Base-by-base conservation (phyloP, 2,888 invertebrate genomes). In the Pelosia muscerda region DNA sequence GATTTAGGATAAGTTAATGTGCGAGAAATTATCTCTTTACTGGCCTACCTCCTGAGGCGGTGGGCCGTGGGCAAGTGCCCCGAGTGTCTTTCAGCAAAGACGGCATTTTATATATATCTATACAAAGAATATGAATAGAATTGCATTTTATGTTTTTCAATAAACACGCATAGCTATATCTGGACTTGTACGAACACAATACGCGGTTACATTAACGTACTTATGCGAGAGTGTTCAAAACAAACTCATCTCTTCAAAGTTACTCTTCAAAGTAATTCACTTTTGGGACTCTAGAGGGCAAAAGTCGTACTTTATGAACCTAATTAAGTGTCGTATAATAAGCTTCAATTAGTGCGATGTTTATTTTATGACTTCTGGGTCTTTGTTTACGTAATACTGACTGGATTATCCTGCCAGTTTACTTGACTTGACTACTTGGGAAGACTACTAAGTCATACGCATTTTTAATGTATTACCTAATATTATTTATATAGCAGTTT, bases 321-420 rank as follows among this genome's bases (percentile, higher is more conserved):
- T 85, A 84, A 85, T 85, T 83, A 85, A 78, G 79, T 81, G 79
- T 81, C 76, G 79, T 76, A 81, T 84, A 82, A 85, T 83, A 82
- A 84, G 81, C 82, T 82, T 82, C 81, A 86, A 85, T 84, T 85
- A 82, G 82, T 75, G 71, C 64, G 72, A 73, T 79, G 79, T 71
- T 79, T 79, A 81, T 81, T 79, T 81, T 79, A 79, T 81, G 81
- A 76, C 74, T 72, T 68, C 66, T 60, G 70, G 63, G 76, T 68
- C 79, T 78, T 76, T 78, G 83, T 80, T 81, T 77, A 72, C 69
- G 66, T 77, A 69, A 70, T 68, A 56, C 71, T 63, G 75, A 69
- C 71, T 65, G 61, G 67, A 69, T 73, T 61, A 66, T 22, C 63
- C 56, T 56, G 67, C 26, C 22, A 59, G 15, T 55, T 73, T 55